Evolutionary conservation across 2,113 vertebrate genomes (phyloP).

Genomic region (Caretta caretta): DNA sequence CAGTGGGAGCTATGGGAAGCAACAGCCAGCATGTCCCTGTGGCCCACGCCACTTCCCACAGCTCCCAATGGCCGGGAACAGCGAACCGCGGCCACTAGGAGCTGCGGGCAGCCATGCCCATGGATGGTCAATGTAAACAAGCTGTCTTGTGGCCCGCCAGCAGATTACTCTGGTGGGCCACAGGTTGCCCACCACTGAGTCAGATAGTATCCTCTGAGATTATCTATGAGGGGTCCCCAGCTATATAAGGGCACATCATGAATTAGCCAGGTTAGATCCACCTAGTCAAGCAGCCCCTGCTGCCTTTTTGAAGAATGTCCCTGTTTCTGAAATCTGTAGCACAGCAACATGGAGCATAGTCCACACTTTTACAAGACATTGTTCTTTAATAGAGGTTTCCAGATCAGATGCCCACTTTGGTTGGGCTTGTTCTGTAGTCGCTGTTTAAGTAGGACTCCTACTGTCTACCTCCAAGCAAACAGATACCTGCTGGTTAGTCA

Average conservation of each 20-base stretch:
- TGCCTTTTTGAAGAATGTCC: background rate
- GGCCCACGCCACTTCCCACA: too few species aligned
- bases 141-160: too few species aligned
- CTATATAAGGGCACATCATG: background rate
- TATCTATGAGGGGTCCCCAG: background rate
- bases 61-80: too few species aligned
- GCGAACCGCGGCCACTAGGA: too few species aligned
- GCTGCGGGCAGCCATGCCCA: too few species aligned
- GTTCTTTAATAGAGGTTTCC: background rate
- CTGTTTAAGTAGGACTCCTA: background rate
- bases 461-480: background rate
- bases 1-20: too few species aligned
- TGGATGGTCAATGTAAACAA: too few species aligned
- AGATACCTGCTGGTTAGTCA: background rate
- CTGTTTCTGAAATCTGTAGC: background rate
- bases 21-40: too few species aligned
- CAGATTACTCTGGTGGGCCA: too few species aligned
- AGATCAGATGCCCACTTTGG: background rate
- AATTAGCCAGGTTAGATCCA: background rate
- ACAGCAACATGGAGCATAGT: background rate
- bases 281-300: background rate
- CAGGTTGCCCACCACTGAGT: background rate
- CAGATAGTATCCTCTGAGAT: background rate
- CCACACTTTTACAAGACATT: background rate
- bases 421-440: background rate